Evolutionary conservation across 1,140 invertebrate species (phyloP), one percentile per base, ranked within the genome.

Genomic region (Neomicropteryx cornuta): DNA sequence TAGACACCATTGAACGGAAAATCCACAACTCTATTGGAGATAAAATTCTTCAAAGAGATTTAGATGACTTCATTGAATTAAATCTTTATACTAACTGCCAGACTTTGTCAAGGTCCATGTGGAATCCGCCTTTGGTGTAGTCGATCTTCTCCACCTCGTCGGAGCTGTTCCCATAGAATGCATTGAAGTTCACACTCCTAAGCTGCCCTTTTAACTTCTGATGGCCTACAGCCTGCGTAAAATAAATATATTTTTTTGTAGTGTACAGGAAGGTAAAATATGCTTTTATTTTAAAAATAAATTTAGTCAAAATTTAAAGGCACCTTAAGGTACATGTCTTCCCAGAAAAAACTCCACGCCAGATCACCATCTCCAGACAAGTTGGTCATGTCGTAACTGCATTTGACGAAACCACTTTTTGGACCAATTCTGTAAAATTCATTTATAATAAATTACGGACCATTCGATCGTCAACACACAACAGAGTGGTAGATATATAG

Each of bases 321-420:
- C 46, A 66, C 63, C 51, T 53, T 52, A 39, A 68, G 60, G 37
- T 56, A 66, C 2, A 66, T 39, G 43, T 68, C 58, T 17, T 56
- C 58, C 4, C 56, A 20, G 1, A 62, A 31, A 44, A 67, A 66
- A 41, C 61, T 67, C 66, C 66, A 70, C 18, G 63, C 62, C 0
- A 68, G 43, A 39, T 70, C 55, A 1, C 60, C 57, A 8, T 61
- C 51, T 1, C 65, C 65, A 23, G 55, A 52, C 50, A 67, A 58
- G 8, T 63, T 53, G 0, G 62, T 63, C 19, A 64, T 18, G 18
- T 63, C 58, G 33, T 66, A 66, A 28, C 60, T 58, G 36, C 59
- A 61, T 3, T 62, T 36, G 8, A 70, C 36, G 30, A 57, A 62
- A 4, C 66, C 65, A 14, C 53, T 60, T 48, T 66, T 65, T 0